Conservation (phyloP, 2,797 vertebrate species). For the Gymnocypris eckloni region DNA sequence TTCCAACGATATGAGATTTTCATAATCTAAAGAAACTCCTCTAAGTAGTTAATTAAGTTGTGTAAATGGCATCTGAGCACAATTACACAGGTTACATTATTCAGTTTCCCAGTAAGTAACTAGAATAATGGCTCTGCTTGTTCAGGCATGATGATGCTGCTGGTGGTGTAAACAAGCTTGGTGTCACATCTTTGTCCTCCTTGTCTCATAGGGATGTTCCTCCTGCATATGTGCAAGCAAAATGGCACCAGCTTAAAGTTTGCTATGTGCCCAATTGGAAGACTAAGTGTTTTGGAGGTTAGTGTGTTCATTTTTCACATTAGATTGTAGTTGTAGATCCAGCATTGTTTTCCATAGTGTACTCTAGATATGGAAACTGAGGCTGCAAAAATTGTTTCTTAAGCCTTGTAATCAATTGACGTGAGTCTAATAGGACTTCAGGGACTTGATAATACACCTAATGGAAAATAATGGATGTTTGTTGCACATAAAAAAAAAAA, state of each 20-base stretch:
- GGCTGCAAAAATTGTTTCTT: neutral
- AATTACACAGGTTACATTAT: constrained; percentile 18
- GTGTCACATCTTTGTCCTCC: constrained; percentile 27
- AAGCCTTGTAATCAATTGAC: neutral
- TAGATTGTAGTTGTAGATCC: neutral
- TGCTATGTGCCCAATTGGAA: constrained; percentile 81
- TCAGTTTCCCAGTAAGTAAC: neutral
- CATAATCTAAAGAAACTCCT: neutral
- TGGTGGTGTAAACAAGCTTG: constrained; percentile 6
- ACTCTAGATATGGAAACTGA: neutral
- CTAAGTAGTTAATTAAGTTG: constrained; percentile 30
- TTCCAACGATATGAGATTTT: neutral
- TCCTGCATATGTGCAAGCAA: constrained; percentile 72
- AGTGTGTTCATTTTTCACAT: constrained; percentile 61
- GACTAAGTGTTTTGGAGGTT: constrained; percentile 79
- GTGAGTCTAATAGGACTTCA: neutral
- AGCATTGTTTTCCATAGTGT: neutral
- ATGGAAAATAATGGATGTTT: no score
- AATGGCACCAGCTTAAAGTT: constrained; percentile 81
- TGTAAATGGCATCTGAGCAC: neutral
- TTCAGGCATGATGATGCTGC: constrained; percentile 6
- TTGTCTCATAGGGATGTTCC: constrained; percentile 76
- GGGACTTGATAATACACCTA: neutral
- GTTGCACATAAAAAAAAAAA: no score
- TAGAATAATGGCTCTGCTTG: neutral